These are phyloP conservation scores for Heterodera filipjevi DNA, from an alignment of 2,888 invertebrate genomes.

Conservation along the genomic window DNA sequence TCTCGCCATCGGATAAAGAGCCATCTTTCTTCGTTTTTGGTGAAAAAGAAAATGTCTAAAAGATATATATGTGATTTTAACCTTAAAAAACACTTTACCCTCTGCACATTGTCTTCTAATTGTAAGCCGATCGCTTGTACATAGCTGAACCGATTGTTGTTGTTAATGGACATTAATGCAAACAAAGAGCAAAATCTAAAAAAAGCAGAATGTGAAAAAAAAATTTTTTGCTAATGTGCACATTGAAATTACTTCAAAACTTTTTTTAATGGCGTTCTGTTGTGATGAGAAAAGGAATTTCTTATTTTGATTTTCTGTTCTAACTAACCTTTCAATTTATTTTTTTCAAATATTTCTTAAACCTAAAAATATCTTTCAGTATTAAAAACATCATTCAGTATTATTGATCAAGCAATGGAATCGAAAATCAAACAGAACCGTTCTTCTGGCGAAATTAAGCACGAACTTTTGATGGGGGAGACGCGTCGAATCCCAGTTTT, in stretches of 20 bases:
- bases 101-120: not conserved
- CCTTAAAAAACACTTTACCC: not conserved
- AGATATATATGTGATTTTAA: not conserved
- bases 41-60: not conserved
- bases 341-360: not conserved
- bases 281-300: no score
- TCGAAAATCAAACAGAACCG: constrained; percentile 28
- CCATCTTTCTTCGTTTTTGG: not conserved
- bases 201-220: not conserved
- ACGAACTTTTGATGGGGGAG: constrained; percentile 39
- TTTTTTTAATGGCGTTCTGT: no score
- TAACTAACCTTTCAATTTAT: no score
- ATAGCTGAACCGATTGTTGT: constrained; percentile 28
- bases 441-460: constrained; percentile 34
- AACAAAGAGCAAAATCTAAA: not conserved
- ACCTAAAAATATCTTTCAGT: not conserved
- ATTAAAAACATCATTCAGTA: no score
- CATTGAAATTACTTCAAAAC: no score
- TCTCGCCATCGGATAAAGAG: not conserved
- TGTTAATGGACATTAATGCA: not conserved
- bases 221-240: no score
- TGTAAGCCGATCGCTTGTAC: constrained; percentile 15
- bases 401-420: not conserved
- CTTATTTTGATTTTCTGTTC: no score
- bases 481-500: constrained; percentile 50